Evolutionary conservation across 35 echinoderm and acorn worm genomes (phyloP).

Genomic region (Lytechinus variegatus): DNA sequence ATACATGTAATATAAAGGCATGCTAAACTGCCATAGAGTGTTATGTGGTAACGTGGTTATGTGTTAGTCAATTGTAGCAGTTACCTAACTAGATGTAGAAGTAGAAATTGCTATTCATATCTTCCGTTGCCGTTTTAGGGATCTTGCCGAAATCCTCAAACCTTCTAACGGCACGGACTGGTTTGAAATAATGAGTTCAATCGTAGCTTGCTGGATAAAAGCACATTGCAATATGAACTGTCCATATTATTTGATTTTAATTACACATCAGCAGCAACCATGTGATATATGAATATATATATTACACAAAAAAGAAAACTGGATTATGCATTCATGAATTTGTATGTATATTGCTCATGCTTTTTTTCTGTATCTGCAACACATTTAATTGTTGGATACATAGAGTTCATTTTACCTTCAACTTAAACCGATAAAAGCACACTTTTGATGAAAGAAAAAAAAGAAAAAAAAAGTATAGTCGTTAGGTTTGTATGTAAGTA

Average conservation of each 20-base stretch:
- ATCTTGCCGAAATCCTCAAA: background rate
- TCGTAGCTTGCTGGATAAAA: background rate
- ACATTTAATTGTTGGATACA: background rate
- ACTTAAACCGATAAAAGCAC: background rate
- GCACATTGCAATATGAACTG: background rate
- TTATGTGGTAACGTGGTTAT: background rate
- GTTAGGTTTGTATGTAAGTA: background rate
- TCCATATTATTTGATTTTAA: background rate
- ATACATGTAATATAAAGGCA: background rate
- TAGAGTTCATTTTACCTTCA: background rate
- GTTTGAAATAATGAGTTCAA: background rate
- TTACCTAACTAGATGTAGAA: background rate
- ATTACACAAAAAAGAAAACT: background rate
- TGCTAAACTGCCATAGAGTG: constrained; percentile 26
- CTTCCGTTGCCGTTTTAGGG: background rate
- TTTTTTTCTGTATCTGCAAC: background rate
- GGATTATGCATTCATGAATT: background rate
- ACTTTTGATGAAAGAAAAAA: constrained; percentile 5
- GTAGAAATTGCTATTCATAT: background rate
- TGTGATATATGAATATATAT: background rate
- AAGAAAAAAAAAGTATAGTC: background rate
- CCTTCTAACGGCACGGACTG: background rate
- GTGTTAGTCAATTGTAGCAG: background rate
- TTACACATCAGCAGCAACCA: background rate
- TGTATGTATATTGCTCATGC: background rate